Conservation (phyloP, 2,888 invertebrate species). For the Beris morrisii region DNA sequence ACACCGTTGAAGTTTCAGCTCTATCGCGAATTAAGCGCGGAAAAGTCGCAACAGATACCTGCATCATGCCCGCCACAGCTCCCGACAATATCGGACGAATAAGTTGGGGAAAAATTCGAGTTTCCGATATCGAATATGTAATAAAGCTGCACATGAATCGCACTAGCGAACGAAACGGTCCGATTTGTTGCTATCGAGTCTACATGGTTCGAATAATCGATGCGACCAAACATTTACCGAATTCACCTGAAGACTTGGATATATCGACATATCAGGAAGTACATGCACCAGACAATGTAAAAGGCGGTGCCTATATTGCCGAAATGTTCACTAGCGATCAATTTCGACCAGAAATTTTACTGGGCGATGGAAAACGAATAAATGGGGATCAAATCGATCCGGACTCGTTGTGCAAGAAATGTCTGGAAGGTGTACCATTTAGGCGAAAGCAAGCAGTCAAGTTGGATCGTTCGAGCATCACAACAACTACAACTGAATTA, state of each 20-base stretch:
- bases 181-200: slow-evolving; percentile 83
- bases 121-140: slow-evolving; percentile 67
- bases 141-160: slow-evolving; percentile 75
- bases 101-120: slow-evolving; percentile 64
- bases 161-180: slow-evolving; percentile 82
- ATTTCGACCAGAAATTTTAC: slow-evolving; percentile 67
- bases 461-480: slow-evolving; percentile 33
- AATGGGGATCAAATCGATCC: slow-evolving; percentile 42
- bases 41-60: slow-evolving; percentile 64
- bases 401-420: slow-evolving; percentile 49
- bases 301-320: slow-evolving; percentile 77
- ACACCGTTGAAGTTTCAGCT: slow-evolving; percentile 75
- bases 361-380: slow-evolving; percentile 67
- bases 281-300: slow-evolving; percentile 63
- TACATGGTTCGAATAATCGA: slow-evolving; percentile 72
- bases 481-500: slow-evolving; percentile 35
- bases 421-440: slow-evolving; percentile 46
- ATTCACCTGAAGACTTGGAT: slow-evolving; percentile 66
- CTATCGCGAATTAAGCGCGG: slow-evolving; percentile 78
- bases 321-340: slow-evolving; percentile 78
- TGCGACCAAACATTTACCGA: slow-evolving; percentile 64
- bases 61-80: slow-evolving; percentile 70
- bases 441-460: slow-evolving; percentile 36
- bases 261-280: slow-evolving; percentile 74
- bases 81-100: slow-evolving; percentile 63